A percentile compares a stretch with the other conserved stretches of the same genome.
These are phyloP conservation scores for Setophaga kirtlandii DNA, from an alignment of 2,113 vertebrate genomes.

Conservation along the genomic window DNA sequence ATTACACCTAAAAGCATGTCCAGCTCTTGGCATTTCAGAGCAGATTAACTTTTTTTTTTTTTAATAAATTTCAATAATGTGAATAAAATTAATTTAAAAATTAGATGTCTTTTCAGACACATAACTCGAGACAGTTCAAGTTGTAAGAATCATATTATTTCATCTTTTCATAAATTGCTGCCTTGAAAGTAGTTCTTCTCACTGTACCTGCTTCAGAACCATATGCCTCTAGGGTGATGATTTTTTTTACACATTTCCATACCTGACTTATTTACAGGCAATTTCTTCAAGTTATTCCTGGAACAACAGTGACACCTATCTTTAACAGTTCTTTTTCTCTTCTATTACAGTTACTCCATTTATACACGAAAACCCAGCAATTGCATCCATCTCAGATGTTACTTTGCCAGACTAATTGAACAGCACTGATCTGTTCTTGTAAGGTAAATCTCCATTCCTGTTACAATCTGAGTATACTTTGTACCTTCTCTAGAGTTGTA, in stretches of 20 bases:
- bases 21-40: not conserved
- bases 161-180: not conserved
- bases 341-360: not conserved
- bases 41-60: accelerated
- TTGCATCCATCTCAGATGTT: not conserved
- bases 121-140: not conserved
- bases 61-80: not conserved
- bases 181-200: not conserved
- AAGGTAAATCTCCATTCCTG: not conserved
- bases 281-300: not conserved
- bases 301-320: not conserved
- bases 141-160: not conserved
- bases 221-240: not conserved
- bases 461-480: not conserved
- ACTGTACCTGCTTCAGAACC: not conserved
- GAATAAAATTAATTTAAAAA: not conserved
- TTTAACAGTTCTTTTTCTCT: not conserved
- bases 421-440: not conserved
- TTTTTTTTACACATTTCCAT: not conserved
- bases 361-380: not conserved
- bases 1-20: not conserved
- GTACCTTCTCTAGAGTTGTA: not conserved
- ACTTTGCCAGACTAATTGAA: not conserved
- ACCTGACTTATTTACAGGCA: not conserved
- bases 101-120: not conserved